Conservation (phyloP, 2,113 vertebrate genomes). For the Gopherus flavomarginatus region DNA sequence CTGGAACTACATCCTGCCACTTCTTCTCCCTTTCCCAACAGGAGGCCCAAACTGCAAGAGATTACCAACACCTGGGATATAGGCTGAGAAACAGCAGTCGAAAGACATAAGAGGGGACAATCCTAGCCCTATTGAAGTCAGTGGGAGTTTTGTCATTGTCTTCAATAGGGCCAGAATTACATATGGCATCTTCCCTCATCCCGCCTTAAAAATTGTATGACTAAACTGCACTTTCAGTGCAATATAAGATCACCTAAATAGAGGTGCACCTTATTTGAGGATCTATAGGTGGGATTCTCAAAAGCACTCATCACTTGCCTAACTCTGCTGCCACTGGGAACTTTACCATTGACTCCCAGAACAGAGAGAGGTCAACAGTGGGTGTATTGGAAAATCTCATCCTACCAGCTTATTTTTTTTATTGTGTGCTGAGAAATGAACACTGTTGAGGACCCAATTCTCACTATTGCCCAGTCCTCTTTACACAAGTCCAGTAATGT, state of each 20-base stretch:
- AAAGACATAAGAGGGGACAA: accelerated
- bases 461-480: too few relatives aligned
- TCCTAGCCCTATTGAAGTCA: neutral
- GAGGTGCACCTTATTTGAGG: accelerated
- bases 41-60: neutral
- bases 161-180: neutral
- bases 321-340: neutral
- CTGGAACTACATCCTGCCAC: neutral
- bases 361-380: neutral
- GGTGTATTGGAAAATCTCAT: too few relatives aligned
- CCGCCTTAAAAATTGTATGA: too few relatives aligned
- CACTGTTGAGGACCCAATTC: too few relatives aligned
- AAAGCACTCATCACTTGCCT: neutral
- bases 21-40: neutral
- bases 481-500: neutral
- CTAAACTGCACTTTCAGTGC: too few relatives aligned
- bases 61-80: accelerated
- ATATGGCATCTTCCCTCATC: neutral
- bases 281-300: neutral
- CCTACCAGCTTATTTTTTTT: too few relatives aligned
- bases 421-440: too few relatives aligned
- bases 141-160: neutral
- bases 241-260: too few relatives aligned
- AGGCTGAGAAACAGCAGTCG: neutral
- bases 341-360: neutral